Percentiles rank a stretch among this genome's conserved stretches.
Conservation (phyloP, 2,888 invertebrate genomes). For the Thalpophila matura region DNA sequence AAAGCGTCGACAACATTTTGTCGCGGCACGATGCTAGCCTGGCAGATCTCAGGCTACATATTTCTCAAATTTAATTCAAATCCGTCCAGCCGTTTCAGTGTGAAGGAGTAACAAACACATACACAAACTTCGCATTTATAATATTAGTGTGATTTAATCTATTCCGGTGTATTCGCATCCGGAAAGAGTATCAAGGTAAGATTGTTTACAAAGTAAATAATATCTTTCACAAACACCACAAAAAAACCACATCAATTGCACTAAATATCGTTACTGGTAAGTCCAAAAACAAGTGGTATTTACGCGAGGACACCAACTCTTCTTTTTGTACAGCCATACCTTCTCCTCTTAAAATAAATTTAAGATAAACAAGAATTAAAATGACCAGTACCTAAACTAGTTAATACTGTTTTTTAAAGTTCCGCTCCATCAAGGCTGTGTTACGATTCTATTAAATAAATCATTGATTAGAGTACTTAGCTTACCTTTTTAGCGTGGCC, state of each 20-base stretch:
- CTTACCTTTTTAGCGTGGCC: slow-evolving; percentile 51
- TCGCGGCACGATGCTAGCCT: no score
- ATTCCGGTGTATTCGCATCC: not conserved
- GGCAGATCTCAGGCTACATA: no score
- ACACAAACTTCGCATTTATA: no score
- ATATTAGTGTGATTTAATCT: no score
- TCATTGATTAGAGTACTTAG: slow-evolving; percentile 52
- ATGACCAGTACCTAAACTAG: slow-evolving; percentile 24
- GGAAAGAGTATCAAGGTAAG: slow-evolving; percentile 41
- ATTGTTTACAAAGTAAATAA: slow-evolving; percentile 11
- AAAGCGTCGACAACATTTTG: no score
- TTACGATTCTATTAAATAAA: slow-evolving; percentile 41
- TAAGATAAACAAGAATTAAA: slow-evolving; percentile 36
- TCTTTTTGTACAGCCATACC: slow-evolving; percentile 72
- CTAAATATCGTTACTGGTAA: slow-evolving; percentile 67
- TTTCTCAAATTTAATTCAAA: no score
- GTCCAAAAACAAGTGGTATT: slow-evolving; percentile 81
- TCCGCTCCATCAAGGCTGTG: slow-evolving; percentile 58
- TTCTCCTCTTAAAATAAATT: slow-evolving; percentile 56
- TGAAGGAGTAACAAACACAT: no score
- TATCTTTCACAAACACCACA: slow-evolving; percentile 15
- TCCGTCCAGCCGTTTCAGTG: no score
- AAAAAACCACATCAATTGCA: slow-evolving; percentile 51
- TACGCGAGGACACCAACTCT: slow-evolving; percentile 81
- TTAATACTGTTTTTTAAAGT: slow-evolving; percentile 43